Evolutionary conservation across 2,888 invertebrate species (phyloP), one percentile per base, ranked within the genome.

Genomic region (Sphinx pinastri): DNA sequence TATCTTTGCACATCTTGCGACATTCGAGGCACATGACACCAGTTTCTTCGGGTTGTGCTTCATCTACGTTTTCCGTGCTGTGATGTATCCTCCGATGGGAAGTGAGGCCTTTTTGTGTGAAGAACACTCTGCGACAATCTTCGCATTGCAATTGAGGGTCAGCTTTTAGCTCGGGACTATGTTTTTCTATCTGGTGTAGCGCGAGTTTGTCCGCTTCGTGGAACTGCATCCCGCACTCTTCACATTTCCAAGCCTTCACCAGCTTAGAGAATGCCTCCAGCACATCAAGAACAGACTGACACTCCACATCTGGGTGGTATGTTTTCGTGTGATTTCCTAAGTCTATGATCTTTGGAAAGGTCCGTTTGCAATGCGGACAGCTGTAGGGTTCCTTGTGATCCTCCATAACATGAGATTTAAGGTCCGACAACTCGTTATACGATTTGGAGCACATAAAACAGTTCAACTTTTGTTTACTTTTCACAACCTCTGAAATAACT

Each of bases 191-290:
- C 72, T 93, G 90, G 73, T 93, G 93, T 72, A 89, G 74, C 0
- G 93, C 93, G 12, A 94, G 77, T 73, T 93, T 92, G 63, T 93
- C 93, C 0, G 92, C 90, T 73, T 92, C 90, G 16, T 91, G 88
- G 67, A 93, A 93, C 71, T 94, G 93, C 12, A 89, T 68, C 0
- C 88, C 88, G 66, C 94, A 94, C 60, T 91, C 92, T n/a, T 92
- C 91, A 67, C 94, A 94, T 74, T 93, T 94, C 94, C 94, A 94
- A n/a, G 92, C 92, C 74, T 90, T 87, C 0, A 92, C 88, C 52
- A 94, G 74, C 73, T 88, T 89, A 0, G 92, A 91, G 70, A 93
- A 93, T 0, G 93, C 93, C 81, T 92, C 91, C 0, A 94, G 76
- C 1, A 92, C 92, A 70, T 92, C 89, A 54, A 94, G 74, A 2